Percentiles rank a stretch among this genome's conserved stretches.
These are phyloP conservation scores for Sebastes fasciatus DNA, from an alignment of 2,113 vertebrate genomes.

Conservation along the genomic window DNA sequence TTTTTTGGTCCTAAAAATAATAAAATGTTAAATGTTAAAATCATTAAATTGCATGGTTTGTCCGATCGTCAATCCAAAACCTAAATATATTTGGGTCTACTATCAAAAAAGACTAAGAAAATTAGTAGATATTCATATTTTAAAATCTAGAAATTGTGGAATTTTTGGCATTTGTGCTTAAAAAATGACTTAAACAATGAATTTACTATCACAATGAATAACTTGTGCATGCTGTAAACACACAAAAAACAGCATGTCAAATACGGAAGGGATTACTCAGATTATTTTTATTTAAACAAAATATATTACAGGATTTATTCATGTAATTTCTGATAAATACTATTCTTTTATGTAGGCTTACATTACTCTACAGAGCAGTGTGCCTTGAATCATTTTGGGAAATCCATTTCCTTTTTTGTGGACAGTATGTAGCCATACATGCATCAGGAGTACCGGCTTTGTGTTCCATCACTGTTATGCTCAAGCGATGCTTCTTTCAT, in stretches of 20 bases:
- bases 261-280: background rate
- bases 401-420: background rate
- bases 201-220: background rate
- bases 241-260: background rate
- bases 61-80: background rate
- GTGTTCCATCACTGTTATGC: background rate
- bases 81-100: too few species aligned
- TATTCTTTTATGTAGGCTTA: background rate
- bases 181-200: background rate
- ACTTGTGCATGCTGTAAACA: background rate
- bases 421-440: background rate
- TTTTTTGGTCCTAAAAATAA: background rate
- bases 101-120: background rate
- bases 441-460: background rate
- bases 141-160: background rate
- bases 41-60: background rate
- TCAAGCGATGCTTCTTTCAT: background rate
- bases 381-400: background rate
- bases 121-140: background rate
- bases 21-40: background rate
- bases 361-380: background rate
- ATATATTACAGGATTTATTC: background rate
- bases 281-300: background rate
- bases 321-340: too few species aligned
- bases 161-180: background rate